These are phyloP conservation scores for Drosophila barbarae DNA, from an alignment of 2,888 invertebrate species.

Conservation along the genomic window DNA sequence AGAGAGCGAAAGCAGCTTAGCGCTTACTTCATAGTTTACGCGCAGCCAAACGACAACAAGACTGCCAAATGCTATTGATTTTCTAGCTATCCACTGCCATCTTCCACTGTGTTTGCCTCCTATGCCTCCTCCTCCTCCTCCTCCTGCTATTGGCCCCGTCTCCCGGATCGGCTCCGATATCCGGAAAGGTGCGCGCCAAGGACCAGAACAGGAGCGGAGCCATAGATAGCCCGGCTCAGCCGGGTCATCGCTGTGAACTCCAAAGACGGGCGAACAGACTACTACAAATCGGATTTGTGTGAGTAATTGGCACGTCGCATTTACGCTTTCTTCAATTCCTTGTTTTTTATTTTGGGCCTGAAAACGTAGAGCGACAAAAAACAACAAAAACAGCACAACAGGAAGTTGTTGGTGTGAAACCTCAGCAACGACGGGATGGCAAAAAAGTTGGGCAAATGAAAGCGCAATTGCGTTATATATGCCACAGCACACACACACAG, in stretches of 20 bases:
- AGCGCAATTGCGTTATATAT: constrained; percentile 56
- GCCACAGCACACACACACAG: constrained; percentile 17
- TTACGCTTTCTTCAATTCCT: constrained; percentile 25
- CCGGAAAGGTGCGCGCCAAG: constrained; percentile 44
- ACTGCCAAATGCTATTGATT: constrained; percentile 72
- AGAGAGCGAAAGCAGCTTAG: constrained; percentile 69
- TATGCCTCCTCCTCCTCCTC: background rate
- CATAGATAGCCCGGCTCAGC: constrained; percentile 29
- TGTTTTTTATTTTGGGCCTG: constrained; percentile 30
- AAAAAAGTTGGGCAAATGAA: constrained; percentile 49
- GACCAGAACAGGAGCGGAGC: constrained; percentile 22
- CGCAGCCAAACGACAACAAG: constrained; percentile 64
- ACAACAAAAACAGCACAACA: constrained; percentile 34
- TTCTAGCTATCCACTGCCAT: constrained; percentile 42
- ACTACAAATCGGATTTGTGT: constrained; percentile 75
- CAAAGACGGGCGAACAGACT: constrained; percentile 34
- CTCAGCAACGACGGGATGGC: constrained; percentile 51
- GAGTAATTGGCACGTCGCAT: constrained; percentile 74
- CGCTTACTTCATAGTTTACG: constrained; percentile 71
- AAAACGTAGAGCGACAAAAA: constrained; percentile 43
- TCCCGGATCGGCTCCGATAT: constrained; percentile 24
- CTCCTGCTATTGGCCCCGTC: background rate
- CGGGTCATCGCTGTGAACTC: constrained; percentile 31
- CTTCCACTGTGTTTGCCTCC: constrained; percentile 6
- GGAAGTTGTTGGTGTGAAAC: constrained; percentile 55